phyloP scores from a whole-genome alignment of 2,113 vertebrate species.

The Misgurnus anguillicaudatus region DNA sequence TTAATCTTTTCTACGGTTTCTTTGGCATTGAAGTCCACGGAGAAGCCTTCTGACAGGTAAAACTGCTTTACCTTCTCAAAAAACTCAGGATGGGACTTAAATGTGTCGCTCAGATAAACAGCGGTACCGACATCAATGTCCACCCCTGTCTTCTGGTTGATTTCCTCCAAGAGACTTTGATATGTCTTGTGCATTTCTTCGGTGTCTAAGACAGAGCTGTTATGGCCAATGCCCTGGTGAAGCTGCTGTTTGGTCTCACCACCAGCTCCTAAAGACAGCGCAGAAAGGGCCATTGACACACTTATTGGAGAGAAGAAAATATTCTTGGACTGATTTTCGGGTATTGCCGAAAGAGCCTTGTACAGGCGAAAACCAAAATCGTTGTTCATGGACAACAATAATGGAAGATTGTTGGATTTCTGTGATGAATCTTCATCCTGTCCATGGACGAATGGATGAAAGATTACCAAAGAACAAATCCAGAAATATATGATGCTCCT shows the following conservation, averaged over 20 bases:
- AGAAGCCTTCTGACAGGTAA: slow-evolving; percentile 63
- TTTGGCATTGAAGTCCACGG: slow-evolving; percentile 56
- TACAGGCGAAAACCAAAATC: slow-evolving; percentile 75
- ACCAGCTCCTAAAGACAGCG: slow-evolving; percentile 71
- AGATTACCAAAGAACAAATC: slow-evolving; percentile 4
- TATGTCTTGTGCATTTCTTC: slow-evolving; percentile 54
- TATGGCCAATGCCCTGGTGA: slow-evolving; percentile 66
- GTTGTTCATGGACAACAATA: slow-evolving; percentile 63
- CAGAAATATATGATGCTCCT: not conserved
- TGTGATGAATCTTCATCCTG: not conserved
- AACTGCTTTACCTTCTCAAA: slow-evolving; percentile 60
- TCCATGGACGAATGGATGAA: not conserved
- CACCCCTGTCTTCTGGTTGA: not conserved
- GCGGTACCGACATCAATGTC: slow-evolving; percentile 59
- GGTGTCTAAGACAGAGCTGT: slow-evolving; percentile 37
- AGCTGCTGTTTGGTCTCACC: slow-evolving; percentile 71
- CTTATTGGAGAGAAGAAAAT: slow-evolving; percentile 80
- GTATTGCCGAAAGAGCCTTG: slow-evolving; percentile 59
- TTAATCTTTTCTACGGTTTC: slow-evolving; percentile 64
- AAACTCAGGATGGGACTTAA: slow-evolving; percentile 57
- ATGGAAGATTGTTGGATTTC: not conserved
- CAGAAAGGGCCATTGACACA: slow-evolving; percentile 72
- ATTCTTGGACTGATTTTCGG: slow-evolving; percentile 65
- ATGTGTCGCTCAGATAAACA: slow-evolving; percentile 61
- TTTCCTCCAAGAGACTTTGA: slow-evolving; percentile 39